Base-by-base conservation (phyloP, 1,140 invertebrate species). In the Conus betulinus region DNA sequence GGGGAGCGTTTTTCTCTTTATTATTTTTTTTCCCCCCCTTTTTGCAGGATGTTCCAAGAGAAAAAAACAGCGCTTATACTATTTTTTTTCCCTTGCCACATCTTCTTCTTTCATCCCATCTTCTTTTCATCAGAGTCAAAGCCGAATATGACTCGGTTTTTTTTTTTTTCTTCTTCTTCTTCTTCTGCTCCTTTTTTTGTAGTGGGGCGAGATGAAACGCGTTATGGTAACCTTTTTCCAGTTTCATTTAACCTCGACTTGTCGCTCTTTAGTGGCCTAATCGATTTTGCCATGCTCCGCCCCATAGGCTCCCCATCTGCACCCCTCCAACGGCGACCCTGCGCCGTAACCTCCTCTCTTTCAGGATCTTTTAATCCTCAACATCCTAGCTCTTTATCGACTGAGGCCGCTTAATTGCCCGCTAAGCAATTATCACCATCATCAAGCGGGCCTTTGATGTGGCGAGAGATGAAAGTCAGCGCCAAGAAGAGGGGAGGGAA, bases 241-340 rank as follows among this genome's bases (percentile, higher is more conserved):
- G 67, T 71, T 71, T n/a, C 67, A 71, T 71, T 71, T 71, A 71
- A 71, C 67, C 67, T n/a, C 67, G 67, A n/a, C 67, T 20, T 71
- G 67, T 71, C 67, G 67, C 67, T 71, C 67, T 71, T 71, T n/a
- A 23, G 23, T 71, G 67, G 67, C 20, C 11, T 71, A 71, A 71
- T 71, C 67, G 67, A 71, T 71, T 71, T 71, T 71, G 67, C 67
- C 67, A 71, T n/a, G 67, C 67, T 71, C 20, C 20, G 67, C 67
- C 67, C 67, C 67, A 13, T 1, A 6, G 6, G 11, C 11, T 6
- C 11, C 67, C 67, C 67, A 71, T 71, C 67, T 71, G 67, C 67
- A 71, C 67, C 6, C 6, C 67, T 71, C 67, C 67, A 13, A 20
- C 6, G 23, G 67, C 20, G 67, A 23, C 67, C 67, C 20, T 7